Evolutionary conservation across 2,113 vertebrate species (phyloP).

Genomic region (Sialia sialis): DNA sequence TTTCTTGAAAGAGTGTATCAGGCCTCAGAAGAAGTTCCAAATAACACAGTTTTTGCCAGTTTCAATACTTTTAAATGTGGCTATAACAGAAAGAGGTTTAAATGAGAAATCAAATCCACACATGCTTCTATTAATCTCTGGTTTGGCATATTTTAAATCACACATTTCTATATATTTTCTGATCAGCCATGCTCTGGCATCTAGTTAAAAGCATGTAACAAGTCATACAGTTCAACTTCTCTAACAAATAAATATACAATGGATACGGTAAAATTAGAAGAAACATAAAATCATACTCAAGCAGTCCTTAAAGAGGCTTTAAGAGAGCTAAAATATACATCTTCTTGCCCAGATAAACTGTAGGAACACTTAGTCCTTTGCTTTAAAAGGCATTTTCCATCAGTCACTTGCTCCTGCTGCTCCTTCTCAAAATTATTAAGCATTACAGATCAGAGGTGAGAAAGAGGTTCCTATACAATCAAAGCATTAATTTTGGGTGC

Average conservation of each 20-base stretch:
- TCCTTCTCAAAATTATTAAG: neutral
- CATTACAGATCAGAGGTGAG: neutral
- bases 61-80: neutral
- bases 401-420: fast-evolving
- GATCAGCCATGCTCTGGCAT: neutral
- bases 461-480: neutral
- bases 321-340: neutral
- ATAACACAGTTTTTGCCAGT: neutral
- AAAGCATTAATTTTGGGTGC: neutral
- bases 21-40: neutral
- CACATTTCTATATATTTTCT: neutral
- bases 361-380: neutral
- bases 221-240: neutral
- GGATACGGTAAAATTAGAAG: neutral
- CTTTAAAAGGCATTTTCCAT: neutral
- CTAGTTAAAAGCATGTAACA: neutral
- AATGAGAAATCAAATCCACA: neutral
- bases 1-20: neutral
- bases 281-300: neutral
- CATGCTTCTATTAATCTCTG: neutral
- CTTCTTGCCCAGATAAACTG: neutral
- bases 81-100: neutral
- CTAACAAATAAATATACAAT: neutral
- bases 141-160: neutral
- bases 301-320: neutral